Evolutionary conservation across 2,113 vertebrate species (phyloP).

Genomic region (Sinocyclocheilus rhinocerous): DNA sequence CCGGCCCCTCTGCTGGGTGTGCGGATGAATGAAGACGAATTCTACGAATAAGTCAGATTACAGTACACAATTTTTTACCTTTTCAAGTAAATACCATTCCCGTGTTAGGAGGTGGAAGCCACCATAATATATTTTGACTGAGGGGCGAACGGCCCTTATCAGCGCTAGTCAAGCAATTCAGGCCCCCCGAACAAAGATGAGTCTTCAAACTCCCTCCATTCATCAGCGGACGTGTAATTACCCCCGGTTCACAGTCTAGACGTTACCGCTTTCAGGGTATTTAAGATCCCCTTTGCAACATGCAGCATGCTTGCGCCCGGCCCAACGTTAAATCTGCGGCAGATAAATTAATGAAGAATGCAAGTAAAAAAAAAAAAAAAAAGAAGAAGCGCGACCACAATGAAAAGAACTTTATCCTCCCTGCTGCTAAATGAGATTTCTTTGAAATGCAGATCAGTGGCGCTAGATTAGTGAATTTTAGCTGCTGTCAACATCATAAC

Average conservation of each 20-base stretch:
- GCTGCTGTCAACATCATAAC: slow-evolving; percentile 99
- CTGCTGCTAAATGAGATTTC: slow-evolving; percentile 99
- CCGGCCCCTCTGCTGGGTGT: slow-evolving; percentile 68
- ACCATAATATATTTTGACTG: slow-evolving; percentile 76
- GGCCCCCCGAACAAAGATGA: slow-evolving; percentile 87
- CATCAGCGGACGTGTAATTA: slow-evolving; percentile 98
- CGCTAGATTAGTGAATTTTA: slow-evolving; percentile 99
- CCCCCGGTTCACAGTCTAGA: slow-evolving; percentile 97
- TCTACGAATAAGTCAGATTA: slow-evolving; percentile 86
- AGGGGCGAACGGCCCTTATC: slow-evolving; percentile 81
- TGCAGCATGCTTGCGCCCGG: slow-evolving; percentile 83
- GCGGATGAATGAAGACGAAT: slow-evolving; percentile 76
- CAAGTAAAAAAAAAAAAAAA: slow-evolving; percentile 95
- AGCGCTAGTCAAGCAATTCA: slow-evolving; percentile 86
- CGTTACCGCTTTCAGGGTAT: slow-evolving; percentile 97
- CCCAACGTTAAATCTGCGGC: slow-evolving; percentile 94
- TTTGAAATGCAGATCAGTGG: slow-evolving; percentile 99
- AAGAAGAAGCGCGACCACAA: slow-evolving; percentile 75
- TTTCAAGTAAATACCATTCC: slow-evolving; percentile 83
- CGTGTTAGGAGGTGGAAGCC: slow-evolving; percentile 74
- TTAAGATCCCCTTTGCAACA: slow-evolving; percentile 98
- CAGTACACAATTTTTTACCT: slow-evolving; percentile 83
- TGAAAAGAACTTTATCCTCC: slow-evolving; percentile 99
- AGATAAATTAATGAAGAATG: slow-evolving; percentile 99
- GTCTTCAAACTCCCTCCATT: slow-evolving; percentile 94